Evolutionary conservation across 2,888 invertebrate species (phyloP).

Genomic region (Drosophila antonietae): DNA sequence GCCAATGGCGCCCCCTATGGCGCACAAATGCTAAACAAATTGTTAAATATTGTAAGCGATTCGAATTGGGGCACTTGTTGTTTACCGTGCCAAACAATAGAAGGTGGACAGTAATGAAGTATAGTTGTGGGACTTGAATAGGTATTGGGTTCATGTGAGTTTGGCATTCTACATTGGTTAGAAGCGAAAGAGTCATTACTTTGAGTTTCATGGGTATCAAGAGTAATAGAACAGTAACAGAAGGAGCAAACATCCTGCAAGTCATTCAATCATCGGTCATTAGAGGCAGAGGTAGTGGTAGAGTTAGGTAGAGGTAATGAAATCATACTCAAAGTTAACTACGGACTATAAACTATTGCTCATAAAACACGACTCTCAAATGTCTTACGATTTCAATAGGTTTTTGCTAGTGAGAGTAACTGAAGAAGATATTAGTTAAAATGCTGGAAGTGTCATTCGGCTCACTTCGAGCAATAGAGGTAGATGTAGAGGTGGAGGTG

Average conservation of each 20-base stretch:
- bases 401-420: too few relatives aligned
- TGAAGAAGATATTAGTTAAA: too few relatives aligned
- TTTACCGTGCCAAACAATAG: conserved; percentile 1
- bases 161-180: background rate
- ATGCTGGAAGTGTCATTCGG: too few relatives aligned
- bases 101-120: conserved; percentile 1
- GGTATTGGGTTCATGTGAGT: background rate
- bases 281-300: too few relatives aligned
- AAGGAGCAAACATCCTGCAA: background rate
- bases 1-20: conserved; percentile 67
- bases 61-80: conserved; percentile 35
- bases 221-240: too few relatives aligned
- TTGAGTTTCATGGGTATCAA: background rate
- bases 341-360: background rate
- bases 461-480: too few relatives aligned
- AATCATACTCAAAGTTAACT: background rate
- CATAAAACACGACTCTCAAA: too few relatives aligned
- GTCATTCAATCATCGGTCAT: background rate
- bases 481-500: too few relatives aligned
- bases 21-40: conserved; percentile 66
- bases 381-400: too few relatives aligned
- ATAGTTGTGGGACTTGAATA: background rate
- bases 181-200: background rate
- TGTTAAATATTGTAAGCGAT: conserved; percentile 52
- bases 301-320: background rate